Evolutionary conservation across 2,797 vertebrate genomes (phyloP), one percentile per base, ranked within the genome.

Genomic region (Scarus forsteni): DNA sequence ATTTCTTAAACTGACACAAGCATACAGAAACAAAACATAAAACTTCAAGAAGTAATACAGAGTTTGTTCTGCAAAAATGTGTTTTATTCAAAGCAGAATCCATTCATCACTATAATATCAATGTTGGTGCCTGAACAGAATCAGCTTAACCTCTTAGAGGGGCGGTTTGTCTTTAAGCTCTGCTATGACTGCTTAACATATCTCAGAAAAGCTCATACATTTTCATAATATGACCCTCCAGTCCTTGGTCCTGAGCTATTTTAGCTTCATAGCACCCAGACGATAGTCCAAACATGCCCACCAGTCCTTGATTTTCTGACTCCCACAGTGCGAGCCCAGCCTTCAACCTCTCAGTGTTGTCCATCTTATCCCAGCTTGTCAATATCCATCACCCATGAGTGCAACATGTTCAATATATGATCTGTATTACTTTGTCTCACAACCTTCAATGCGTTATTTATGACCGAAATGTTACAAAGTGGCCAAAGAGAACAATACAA

Each of bases 211-310:
- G 19, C 48, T 40, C 42, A 11, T 27, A 1, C 46, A 50, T 19
- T 51, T 68, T 36, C 5, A 10, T 43, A 18, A 66, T 56, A 46
- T 15, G 18, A 7, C 12, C 15, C 18, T n/a, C 6, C 18, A 52
- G 65, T 27, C 73, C 73, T 51, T 34, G 50, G 13, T 70, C 35
- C 57, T 64, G 66, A 44, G 43, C 18, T 56, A 70, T 79, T 82
- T 64, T 51, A 12, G 68, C 42, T 18, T 3, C 7, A 34, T 3
- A 19, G 55, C 56, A 10, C 52, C 27, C 34, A 13, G 13, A 45
- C 50, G 10, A 54, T 61, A 16, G 34, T 5, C 3, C 42, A 3
- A 36, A 54, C 40, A 12, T 44, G 0, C 38, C 52, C 18, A 10
- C 12, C 11, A 8, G 68, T 49, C 71, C 70, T 73, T 59, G 53